Base-by-base conservation (phyloP, 2,113 vertebrate genomes). In the Mugil cephalus region DNA sequence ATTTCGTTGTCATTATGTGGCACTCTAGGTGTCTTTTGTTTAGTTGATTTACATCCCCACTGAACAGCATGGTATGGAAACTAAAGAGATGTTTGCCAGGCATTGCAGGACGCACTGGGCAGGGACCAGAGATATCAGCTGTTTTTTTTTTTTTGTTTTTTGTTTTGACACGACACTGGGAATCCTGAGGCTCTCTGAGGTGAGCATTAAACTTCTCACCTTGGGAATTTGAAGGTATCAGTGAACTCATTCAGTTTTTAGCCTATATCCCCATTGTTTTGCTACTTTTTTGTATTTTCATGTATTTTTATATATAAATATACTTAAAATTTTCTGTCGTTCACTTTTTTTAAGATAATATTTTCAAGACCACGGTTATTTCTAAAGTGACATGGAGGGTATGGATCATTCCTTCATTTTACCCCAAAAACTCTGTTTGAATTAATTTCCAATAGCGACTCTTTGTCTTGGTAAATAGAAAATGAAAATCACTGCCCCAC, bases 241-340 rank as follows among this genome's bases (percentile, higher is more conserved):
- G 83, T 91, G 86, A 92, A 89, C 87, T 91, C 55, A 89, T 93
- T 85, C 67, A 83, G 88, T 91, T 89, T 87, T 93, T 89, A 89
- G 84, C 89, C 87, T 92, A 87, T 91, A 89, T 89, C 87, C 89
- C 88, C 88, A 84, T 94, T 93, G 86, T 92, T 94, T 93, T 93
- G 91, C 92, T 93, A 92, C 91, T 93, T 93, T 92, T 93, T 94
- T 91, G 89, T 93, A 93, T 93, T 93, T 87, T 92, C 91, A 89
- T 94, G 91, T 94, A 93, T 93, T 94, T 94, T 92, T 94, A 92
- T 94, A 93, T 94, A 93, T 94, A 91, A 90, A 91, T 93, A 93
- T 94, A 92, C 91, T 92, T 93, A 90, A 88, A 87, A 82, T 77
- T 88, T 93, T 92, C 88, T 91, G 88, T 93, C 90, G 75, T 93